phyloP scores from a whole-genome alignment of 2,888 invertebrate genomes.

The Petrophora chlorosata region DNA sequence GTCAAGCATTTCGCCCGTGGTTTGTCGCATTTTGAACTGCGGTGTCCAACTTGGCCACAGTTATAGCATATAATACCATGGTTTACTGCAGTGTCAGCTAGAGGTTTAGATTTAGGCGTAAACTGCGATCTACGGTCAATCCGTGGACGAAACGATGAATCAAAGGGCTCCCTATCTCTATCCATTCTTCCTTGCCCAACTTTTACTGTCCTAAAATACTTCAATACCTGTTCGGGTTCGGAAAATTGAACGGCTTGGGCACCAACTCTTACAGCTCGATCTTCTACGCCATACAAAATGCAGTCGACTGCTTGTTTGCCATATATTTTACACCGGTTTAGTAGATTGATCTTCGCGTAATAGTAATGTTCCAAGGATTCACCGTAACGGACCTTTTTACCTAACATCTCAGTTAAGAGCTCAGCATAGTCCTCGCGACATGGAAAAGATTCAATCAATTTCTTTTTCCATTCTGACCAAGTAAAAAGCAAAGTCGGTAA shows the following conservation, averaged over 20 bases:
- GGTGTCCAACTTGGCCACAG: slow-evolving; percentile 31
- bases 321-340: too few species aligned
- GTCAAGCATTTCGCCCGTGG: background rate
- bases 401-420: slow-evolving; percentile 29
- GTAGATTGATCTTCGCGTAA: slow-evolving; percentile 15
- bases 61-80: slow-evolving; percentile 24
- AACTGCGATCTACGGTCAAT: background rate
- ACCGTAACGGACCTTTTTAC: slow-evolving; percentile 20
- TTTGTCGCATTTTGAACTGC: slow-evolving; percentile 16
- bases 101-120: background rate
- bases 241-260: slow-evolving; percentile 34
- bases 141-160: background rate
- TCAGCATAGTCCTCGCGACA: slow-evolving; percentile 30
- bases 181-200: slow-evolving; percentile 6
- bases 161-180: too few species aligned
- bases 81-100: background rate
- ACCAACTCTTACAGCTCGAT: slow-evolving; percentile 31
- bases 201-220: slow-evolving; percentile 30
- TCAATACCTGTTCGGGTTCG: slow-evolving; percentile 31
- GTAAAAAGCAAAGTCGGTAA: slow-evolving; percentile 24
- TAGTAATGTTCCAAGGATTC: slow-evolving; percentile 31
- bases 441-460: slow-evolving; percentile 31
- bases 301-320: too few species aligned
- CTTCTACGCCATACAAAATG: background rate
- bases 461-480: slow-evolving; percentile 34